phyloP scores from a whole-genome alignment of 2,113 vertebrate genomes.

The Tyrannus savana region DNA sequence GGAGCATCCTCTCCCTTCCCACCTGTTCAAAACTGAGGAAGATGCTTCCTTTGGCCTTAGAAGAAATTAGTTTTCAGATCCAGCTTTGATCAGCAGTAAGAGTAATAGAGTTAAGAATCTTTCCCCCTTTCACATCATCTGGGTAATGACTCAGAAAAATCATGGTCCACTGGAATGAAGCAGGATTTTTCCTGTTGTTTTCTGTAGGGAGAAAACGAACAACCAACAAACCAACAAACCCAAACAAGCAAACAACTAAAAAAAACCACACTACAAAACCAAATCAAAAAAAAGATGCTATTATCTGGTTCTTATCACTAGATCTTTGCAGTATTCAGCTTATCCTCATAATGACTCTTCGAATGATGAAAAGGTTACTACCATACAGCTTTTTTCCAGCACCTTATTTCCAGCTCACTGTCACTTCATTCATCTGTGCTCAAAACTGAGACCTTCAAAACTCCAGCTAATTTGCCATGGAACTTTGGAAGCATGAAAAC shows the following conservation, averaged over 20 bases:
- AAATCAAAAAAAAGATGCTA: not conserved
- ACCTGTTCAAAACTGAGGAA: not conserved
- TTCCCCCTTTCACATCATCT: not conserved
- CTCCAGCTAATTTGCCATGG: not conserved
- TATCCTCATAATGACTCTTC: not conserved
- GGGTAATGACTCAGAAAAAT: not conserved
- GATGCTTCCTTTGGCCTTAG: not conserved
- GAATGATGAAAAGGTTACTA: not conserved
- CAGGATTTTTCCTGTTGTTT: not conserved
- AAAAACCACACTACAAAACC: not conserved
- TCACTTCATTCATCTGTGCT: not conserved
- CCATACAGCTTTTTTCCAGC: not conserved
- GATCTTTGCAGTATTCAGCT: not conserved
- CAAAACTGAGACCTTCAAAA: not conserved
- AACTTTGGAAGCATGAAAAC: not conserved
- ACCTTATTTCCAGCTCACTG: not conserved
- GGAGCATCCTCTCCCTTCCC: not conserved
- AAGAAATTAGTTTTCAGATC: not conserved
- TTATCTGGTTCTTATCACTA: not conserved
- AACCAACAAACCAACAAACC: not conserved
- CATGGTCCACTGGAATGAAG: not conserved
- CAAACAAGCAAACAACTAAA: not conserved
- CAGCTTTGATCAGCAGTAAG: not conserved
- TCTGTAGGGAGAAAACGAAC: accelerated
- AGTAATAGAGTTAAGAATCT: not conserved